Base-by-base conservation (phyloP, 2,888 invertebrate species). In the Ichneumoninae sp. region DNA sequence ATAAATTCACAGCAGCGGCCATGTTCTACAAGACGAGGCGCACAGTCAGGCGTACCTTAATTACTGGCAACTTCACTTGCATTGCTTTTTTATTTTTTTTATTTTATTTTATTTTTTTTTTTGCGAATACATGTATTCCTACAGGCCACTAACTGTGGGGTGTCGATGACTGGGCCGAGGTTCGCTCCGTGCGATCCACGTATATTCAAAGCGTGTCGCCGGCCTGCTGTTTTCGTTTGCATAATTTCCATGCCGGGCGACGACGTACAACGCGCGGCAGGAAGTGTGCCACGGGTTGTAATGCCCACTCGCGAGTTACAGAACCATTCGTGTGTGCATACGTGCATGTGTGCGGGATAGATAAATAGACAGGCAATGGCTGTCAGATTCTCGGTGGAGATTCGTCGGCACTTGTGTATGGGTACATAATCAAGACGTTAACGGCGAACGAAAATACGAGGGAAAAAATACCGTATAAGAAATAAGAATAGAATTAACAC, bases 151-250 rank as follows among this genome's bases (percentile, higher is more conserved):
- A 4, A 30, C 60, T 63, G 30, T 33, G 33, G 60, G 30, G 30
- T 33, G 60, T 63, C 60, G 30, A 63, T 63, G 60, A 63, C 60
- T 63, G 60, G 16, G n/a, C 13, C 33, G 63, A 63, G 6, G 2
- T n/a, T 16, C 33, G 63, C 7, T 16, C 33, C 8, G 47, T 33
- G 30, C 19, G 22, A 33, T 52, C 26, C 40, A 63, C 83, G 83
- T 82, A 85, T 84, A 87, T 87, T 84, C 87, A 84, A 86, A 86
- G 84, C 84, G 84, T 76, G 84, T 87, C 81, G 85, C 77, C 71
- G 82, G 44, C 36, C 71, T 71, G 76, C 77, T 85, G 78, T 86
- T 87, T 87, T 84, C 81, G 82, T 87, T 84, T 86, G 84, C 84
- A 86, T 86, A 87, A 85, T 87, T 86, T 84, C 54, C 75, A 86